A percentile compares a stretch with the other conserved stretches of the same genome.
Conservation (phyloP, 1,140 invertebrate genomes). For the Diuraphis noxia region DNA sequence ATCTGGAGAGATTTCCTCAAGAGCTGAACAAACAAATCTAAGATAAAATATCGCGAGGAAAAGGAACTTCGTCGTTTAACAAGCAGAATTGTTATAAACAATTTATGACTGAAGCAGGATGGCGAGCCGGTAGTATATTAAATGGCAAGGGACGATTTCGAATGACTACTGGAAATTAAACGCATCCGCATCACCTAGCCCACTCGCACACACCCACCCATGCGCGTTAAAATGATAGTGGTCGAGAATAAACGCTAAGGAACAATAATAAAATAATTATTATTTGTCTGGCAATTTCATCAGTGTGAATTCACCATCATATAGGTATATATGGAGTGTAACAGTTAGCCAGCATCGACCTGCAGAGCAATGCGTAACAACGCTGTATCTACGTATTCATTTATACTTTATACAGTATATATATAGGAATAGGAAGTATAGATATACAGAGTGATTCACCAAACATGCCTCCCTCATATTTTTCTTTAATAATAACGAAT, state of each 20-base stretch:
- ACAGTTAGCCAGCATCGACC: slow-evolving; percentile 36
- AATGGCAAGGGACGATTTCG: not conserved
- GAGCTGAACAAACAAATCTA: not conserved
- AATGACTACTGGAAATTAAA: slow-evolving; percentile 5
- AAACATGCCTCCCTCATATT: not conserved
- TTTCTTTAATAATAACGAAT: not conserved
- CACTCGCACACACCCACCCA: no score
- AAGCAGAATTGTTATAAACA: not conserved
- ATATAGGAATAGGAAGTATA: not conserved
- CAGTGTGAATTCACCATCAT: not conserved
- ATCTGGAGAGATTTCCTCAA: not conserved
- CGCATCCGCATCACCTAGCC: not conserved
- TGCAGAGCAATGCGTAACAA: not conserved
- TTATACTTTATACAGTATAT: not conserved
- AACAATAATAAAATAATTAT: slow-evolving; percentile 44
- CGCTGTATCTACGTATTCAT: not conserved
- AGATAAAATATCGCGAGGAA: not conserved
- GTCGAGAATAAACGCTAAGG: not conserved
- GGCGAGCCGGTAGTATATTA: not conserved
- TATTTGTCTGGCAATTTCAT: not conserved
- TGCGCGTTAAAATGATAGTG: not conserved
- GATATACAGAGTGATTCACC: not conserved
- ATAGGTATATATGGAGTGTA: not conserved
- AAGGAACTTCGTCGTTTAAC: not conserved
- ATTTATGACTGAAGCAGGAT: not conserved